phyloP scores from a whole-genome alignment of 2,797 vertebrate genomes.

The Garrulus glandarius region DNA sequence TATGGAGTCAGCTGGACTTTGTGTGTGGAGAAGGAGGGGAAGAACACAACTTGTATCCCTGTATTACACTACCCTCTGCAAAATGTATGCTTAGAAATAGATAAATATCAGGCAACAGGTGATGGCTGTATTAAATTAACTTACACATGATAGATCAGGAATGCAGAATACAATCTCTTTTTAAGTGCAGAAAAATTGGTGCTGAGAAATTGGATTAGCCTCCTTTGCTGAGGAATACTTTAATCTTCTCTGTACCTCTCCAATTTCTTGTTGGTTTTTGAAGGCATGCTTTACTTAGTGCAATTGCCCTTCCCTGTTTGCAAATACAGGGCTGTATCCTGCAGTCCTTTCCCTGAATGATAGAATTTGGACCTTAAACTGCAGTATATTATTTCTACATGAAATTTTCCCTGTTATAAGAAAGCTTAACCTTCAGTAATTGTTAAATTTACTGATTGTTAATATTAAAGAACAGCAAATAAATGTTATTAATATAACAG shows the following conservation, averaged over 20 bases:
- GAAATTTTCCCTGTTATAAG: background rate
- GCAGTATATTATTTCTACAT: background rate
- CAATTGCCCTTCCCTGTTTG: constrained; percentile 15
- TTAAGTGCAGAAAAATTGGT: constrained; percentile 14
- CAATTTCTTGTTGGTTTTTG: constrained; percentile 16
- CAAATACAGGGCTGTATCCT: constrained; percentile 12
- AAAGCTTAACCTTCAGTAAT: background rate
- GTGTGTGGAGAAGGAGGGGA: background rate
- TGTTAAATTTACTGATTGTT: background rate
- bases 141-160: constrained; percentile 11
- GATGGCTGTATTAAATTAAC: background rate
- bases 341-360: background rate
- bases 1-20: background rate
- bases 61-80: background rate
- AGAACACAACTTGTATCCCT: background rate
- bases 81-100: background rate
- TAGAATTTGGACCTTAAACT: background rate
- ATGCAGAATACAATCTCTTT: background rate
- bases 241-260: constrained; percentile 19
- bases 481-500: background rate
- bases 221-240: constrained; percentile 19
- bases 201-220: constrained; percentile 40
- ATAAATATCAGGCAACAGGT: background rate
- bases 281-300: background rate
- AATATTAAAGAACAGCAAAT: background rate